phyloP scores from a whole-genome alignment of 2,888 invertebrate genomes.

The Mongoloraphidia duomilia region DNA sequence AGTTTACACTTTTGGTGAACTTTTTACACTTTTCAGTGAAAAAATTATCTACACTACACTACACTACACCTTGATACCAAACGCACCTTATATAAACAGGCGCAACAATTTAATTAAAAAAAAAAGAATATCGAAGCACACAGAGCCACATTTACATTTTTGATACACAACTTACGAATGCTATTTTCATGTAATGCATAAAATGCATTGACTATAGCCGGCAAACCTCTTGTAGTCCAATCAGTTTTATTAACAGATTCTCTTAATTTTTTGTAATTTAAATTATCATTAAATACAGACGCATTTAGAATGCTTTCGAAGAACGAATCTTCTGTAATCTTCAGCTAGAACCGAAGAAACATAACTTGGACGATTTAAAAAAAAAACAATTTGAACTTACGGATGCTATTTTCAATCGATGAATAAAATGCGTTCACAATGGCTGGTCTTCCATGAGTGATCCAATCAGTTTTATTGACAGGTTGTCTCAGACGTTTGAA shows the following conservation, averaged over 20 bases:
- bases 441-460: constrained; percentile 69
- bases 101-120: background rate
- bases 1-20: no score
- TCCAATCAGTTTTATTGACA: constrained; percentile 76
- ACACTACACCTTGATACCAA: no score
- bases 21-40: no score
- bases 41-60: no score
- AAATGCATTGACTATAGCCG: constrained; percentile 38
- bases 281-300: constrained; percentile 34
- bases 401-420: constrained; percentile 73
- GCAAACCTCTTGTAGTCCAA: constrained; percentile 34
- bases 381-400: constrained; percentile 38
- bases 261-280: constrained; percentile 32
- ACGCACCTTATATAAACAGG: background rate
- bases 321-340: constrained; percentile 29
- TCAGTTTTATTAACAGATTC: constrained; percentile 36
- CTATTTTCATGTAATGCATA: constrained; percentile 38
- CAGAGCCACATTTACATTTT: background rate
- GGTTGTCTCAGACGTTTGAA: constrained; percentile 63
- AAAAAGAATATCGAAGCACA: background rate
- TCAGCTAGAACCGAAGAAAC: constrained; percentile 24
- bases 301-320: constrained; percentile 33
- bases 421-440: constrained; percentile 80
- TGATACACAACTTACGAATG: constrained; percentile 31
- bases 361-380: background rate